Evolutionary conservation across 2,888 invertebrate genomes (phyloP).

Genomic region (Cryptus viduatorius): DNA sequence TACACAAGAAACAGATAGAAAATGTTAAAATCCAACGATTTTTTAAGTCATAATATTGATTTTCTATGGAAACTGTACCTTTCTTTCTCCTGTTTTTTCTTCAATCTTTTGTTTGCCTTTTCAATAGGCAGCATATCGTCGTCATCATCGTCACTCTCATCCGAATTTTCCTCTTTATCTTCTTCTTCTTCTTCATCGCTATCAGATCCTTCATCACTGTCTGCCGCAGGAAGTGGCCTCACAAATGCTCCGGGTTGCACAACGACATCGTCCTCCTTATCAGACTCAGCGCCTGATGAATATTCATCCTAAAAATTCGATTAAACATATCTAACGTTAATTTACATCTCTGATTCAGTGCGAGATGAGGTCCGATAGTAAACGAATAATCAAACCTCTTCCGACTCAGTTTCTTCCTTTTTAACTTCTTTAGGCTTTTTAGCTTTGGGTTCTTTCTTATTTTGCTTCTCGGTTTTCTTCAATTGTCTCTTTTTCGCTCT

Average conservation of each 20-base stretch:
- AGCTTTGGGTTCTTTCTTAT: conserved; percentile 61
- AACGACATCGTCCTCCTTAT: conserved; percentile 77
- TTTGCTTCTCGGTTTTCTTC: conserved; percentile 74
- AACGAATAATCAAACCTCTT: conserved; percentile 30
- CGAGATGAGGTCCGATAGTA: neutral
- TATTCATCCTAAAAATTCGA: conserved; percentile 37
- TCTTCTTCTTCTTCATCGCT: conserved; percentile 82
- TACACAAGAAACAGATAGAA: too few relatives aligned
- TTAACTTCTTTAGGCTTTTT: conserved; percentile 63
- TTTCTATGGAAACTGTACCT: conserved; percentile 81
- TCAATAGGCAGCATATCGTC: conserved; percentile 94
- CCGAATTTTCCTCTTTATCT: conserved; percentile 77
- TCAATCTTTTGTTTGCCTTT: conserved; percentile 92
- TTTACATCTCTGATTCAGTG: neutral
- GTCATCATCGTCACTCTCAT: conserved; percentile 86
- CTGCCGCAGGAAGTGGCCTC: conserved; percentile 42
- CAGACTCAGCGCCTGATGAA: conserved; percentile 57
- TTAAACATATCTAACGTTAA: neutral
- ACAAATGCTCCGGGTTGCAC: conserved; percentile 67
- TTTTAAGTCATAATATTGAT: neutral
- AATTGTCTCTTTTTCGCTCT: conserved; percentile 87
- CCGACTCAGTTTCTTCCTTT: conserved; percentile 59
- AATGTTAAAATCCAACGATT: neutral
- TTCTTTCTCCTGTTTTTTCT: conserved; percentile 90
- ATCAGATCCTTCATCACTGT: conserved; percentile 68